phyloP scores from a whole-genome alignment of 2,113 vertebrate species.

The Ceyx cyanopectus region DNA sequence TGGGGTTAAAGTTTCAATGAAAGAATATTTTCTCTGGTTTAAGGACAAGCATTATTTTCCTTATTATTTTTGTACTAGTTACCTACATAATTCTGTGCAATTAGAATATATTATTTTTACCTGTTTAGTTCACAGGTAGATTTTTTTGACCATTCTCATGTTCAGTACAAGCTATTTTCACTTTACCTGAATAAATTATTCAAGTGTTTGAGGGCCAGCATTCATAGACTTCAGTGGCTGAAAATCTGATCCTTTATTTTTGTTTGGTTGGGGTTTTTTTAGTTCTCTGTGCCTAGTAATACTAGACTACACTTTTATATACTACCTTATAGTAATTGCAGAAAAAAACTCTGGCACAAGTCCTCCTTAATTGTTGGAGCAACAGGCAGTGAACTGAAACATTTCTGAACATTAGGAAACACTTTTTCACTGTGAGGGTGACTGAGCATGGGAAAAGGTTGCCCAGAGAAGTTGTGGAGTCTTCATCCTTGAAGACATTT shows the following conservation, averaged over 20 bases:
- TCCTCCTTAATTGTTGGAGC: neutral
- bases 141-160: neutral
- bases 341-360: neutral
- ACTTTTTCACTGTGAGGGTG: no score
- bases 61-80: neutral
- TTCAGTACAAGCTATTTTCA: neutral
- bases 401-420: neutral
- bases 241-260: neutral
- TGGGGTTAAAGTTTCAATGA: conserved; percentile 5
- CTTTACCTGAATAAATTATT: neutral
- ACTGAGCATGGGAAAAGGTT: no score
- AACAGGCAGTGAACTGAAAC: neutral
- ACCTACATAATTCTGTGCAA: neutral
- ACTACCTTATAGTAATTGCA: neutral
- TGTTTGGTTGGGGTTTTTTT: neutral
- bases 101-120: neutral
- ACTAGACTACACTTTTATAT: neutral
- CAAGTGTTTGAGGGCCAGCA: neutral
- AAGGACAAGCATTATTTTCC: neutral
- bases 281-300: neutral
- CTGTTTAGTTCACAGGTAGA: neutral
- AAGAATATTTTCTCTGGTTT: neutral
- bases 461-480: no score
- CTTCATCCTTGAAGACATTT: neutral
- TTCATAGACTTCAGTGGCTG: neutral